A percentile compares a stretch with the other conserved stretches of the same genome.
Conservation (phyloP, 2,797 vertebrate genomes). For the Gymnothorax javanicus region DNA sequence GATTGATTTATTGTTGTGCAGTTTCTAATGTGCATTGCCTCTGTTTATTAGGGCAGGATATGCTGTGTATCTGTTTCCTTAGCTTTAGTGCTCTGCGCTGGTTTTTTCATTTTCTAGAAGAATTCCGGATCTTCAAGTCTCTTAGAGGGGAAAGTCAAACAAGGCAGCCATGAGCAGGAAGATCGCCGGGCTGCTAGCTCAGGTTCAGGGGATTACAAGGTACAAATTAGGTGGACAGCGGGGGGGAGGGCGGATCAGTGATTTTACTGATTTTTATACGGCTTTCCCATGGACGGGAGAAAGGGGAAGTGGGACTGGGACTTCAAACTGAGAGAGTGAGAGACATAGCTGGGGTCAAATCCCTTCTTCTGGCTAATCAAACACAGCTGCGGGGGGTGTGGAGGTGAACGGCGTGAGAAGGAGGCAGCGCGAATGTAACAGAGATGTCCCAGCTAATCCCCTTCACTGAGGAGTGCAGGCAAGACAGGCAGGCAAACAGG, state of each 20-base stretch:
- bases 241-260: constrained; percentile 45
- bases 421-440: constrained; percentile 54
- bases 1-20: neutral
- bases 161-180: constrained; percentile 35
- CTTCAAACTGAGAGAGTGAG: constrained; percentile 39
- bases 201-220: constrained; percentile 73
- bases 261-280: constrained; percentile 37
- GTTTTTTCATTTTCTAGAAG: constrained; percentile 20
- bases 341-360: constrained; percentile 47
- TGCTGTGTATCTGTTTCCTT: constrained; percentile 23
- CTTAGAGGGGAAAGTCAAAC: constrained; percentile 45
- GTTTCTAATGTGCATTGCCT: neutral
- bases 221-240: constrained; percentile 71
- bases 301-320: neutral
- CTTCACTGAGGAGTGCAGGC: constrained; percentile 38
- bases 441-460: constrained; percentile 62
- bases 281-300: constrained; percentile 70
- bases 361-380: constrained; percentile 54
- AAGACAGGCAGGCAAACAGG: constrained; percentile 66
- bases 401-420: constrained; percentile 37
- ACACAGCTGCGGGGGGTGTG: constrained; percentile 47
- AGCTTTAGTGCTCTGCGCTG: constrained; percentile 17
- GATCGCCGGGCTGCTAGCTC: constrained; percentile 49
- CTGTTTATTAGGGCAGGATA: neutral
- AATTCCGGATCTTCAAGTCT: constrained; percentile 41